Percentiles rank a stretch among this genome's conserved stretches.
These are phyloP conservation scores for Athetis lepigone DNA, from an alignment of 2,888 invertebrate genomes.

Conservation along the genomic window DNA sequence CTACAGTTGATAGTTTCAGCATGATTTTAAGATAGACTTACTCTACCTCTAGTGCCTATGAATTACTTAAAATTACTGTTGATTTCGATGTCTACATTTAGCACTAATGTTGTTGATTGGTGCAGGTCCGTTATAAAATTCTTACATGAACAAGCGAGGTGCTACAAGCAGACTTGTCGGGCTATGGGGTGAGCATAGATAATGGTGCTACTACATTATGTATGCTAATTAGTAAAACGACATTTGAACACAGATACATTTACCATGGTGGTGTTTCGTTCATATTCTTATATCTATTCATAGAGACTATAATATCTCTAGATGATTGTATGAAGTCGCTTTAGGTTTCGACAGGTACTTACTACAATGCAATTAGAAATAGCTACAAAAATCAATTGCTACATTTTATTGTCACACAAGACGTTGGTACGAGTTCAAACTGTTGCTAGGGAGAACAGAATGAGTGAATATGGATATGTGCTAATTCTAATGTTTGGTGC, in stretches of 20 bases:
- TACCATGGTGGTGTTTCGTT: conserved; percentile 84
- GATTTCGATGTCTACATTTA: conserved; percentile 78
- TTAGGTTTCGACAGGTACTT: conserved; percentile 19
- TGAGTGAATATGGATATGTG: conserved; percentile 49
- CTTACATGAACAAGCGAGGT: conserved; percentile 68
- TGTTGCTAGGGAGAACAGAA: conserved; percentile 23
- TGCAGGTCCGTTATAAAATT: conserved; percentile 59
- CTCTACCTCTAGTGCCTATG: conserved; percentile 62
- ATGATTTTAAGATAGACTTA: conserved; percentile 68
- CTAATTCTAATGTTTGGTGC: conserved; percentile 73
- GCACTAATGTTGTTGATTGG: conserved; percentile 71
- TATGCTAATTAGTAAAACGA: conserved; percentile 64
- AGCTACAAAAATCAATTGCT: conserved; percentile 62
- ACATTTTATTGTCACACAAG: conserved; percentile 78
- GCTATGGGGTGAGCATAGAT: conserved; percentile 53
- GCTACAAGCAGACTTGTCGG: conserved; percentile 64
- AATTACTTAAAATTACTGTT: conserved; percentile 65
- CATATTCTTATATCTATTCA: conserved; percentile 62
- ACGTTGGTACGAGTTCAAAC: conserved; percentile 60
- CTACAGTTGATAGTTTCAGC: conserved; percentile 67
- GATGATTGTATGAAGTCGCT: conserved; percentile 51
- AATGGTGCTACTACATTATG: conserved; percentile 55
- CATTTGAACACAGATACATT: conserved; percentile 86
- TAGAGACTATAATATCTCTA: conserved; percentile 57
- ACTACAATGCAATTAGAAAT: conserved; percentile 37